These are phyloP conservation scores for Lithobates sylvaticus DNA, from an alignment of 2,797 vertebrate genomes.

Conservation along the genomic window DNA sequence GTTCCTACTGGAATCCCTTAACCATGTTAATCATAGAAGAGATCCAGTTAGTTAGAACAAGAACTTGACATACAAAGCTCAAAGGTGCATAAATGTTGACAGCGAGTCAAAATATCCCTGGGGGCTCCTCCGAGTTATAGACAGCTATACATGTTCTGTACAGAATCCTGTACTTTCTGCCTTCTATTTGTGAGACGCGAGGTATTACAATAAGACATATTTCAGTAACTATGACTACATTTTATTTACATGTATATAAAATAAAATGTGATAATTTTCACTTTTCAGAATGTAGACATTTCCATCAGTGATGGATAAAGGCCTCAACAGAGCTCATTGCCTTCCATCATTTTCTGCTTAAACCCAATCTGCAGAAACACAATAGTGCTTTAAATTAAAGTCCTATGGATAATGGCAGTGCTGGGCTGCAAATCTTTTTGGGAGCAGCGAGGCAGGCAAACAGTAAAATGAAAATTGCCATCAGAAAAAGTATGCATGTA, in stretches of 20 bases:
- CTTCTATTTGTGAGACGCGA: background rate
- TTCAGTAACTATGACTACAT: background rate
- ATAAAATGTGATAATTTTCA: slow-evolving; percentile 34
- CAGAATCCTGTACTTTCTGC: background rate
- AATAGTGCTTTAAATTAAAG: slow-evolving; percentile 44
- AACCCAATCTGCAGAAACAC: slow-evolving; percentile 47
- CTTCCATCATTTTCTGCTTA: slow-evolving; percentile 52
- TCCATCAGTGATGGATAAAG: slow-evolving; percentile 33
- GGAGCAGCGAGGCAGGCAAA: slow-evolving; percentile 55
- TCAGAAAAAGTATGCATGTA: slow-evolving; percentile 49
- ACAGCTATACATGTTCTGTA: background rate
- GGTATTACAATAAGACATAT: background rate
- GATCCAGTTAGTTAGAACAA: background rate
- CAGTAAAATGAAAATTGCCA: slow-evolving; percentile 59
- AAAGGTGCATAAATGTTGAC: background rate
- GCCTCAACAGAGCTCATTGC: slow-evolving; percentile 12
- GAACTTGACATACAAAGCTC: background rate
- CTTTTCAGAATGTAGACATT: slow-evolving; percentile 11
- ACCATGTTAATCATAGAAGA: background rate
- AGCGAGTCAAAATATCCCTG: background rate
- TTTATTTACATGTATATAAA: background rate
- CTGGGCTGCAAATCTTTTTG: slow-evolving; percentile 49
- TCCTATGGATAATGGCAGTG: slow-evolving; percentile 56
- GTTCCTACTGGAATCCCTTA: background rate
- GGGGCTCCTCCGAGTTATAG: background rate